phyloP scores from a whole-genome alignment of 2,797 vertebrate species.

The Taeniopygia guttata region DNA sequence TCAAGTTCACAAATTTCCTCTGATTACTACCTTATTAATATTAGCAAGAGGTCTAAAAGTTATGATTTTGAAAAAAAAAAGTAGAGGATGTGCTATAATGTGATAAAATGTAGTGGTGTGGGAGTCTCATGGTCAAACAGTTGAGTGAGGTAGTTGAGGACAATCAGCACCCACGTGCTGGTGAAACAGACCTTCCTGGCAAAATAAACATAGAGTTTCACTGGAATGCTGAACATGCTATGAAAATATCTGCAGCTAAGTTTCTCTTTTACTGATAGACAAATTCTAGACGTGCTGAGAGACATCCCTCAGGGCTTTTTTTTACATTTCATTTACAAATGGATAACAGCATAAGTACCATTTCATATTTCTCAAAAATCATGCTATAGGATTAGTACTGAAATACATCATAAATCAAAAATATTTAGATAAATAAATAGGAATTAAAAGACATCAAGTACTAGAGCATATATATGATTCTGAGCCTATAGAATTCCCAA shows the following conservation, averaged over 20 bases:
- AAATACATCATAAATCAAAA: not conserved
- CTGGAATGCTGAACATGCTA: not conserved
- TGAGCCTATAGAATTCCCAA: not conserved
- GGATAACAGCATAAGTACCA: not conserved
- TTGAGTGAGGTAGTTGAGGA: not conserved
- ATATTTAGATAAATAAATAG: not conserved
- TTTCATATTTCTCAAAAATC: conserved; percentile 25
- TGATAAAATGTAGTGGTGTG: not conserved
- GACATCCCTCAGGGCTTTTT: not conserved
- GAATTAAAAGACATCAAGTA: not conserved
- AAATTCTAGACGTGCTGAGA: not conserved
- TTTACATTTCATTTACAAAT: conserved; percentile 21
- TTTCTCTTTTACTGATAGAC: not conserved
- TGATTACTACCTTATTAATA: not conserved
- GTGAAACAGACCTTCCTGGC: not conserved
- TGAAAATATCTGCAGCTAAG: not conserved
- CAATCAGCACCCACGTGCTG: not conserved
- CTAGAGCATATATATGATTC: not conserved
- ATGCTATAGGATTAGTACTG: not conserved
- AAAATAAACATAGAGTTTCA: not conserved
- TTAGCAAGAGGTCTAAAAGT: not conserved
- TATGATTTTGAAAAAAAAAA: not conserved
- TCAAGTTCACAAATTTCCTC: not conserved
- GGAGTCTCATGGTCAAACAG: not conserved
- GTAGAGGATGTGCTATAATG: not conserved